Percentiles rank a stretch among this genome's conserved stretches.
Evolutionary conservation across 2,113 vertebrate species (phyloP).

Genomic region (Gobio gobio): DNA sequence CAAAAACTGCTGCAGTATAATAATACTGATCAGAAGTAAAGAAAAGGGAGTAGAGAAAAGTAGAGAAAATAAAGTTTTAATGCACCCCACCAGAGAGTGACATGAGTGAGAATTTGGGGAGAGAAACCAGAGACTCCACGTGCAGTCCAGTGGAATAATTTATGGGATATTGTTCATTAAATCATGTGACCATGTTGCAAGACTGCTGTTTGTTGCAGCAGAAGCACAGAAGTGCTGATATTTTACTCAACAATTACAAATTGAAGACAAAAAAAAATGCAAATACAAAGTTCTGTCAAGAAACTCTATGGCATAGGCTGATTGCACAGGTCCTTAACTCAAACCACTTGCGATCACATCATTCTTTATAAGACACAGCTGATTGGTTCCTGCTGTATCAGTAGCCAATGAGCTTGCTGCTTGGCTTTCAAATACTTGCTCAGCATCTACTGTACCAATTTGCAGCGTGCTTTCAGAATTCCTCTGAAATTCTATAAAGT

Average conservation of each 20-base stretch:
- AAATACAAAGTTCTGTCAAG: no score
- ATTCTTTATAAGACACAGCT: no score
- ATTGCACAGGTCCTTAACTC: no score
- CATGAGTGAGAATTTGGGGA: slow-evolving; percentile 14
- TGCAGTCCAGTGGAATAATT: background rate
- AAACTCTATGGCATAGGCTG: no score
- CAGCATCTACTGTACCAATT: no score
- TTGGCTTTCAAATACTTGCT: no score
- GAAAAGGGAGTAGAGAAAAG: background rate
- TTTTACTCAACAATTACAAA: background rate
- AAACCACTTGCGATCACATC: no score
- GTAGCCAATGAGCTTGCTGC: no score
- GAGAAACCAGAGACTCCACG: background rate
- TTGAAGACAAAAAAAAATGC: no score
- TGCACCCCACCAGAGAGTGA: slow-evolving; percentile 4
- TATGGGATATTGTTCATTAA: slow-evolving; percentile 14
- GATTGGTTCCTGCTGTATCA: no score
- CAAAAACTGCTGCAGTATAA: background rate
- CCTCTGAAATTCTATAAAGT: no score
- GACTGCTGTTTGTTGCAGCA: background rate
- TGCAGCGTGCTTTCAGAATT: no score
- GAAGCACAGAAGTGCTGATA: background rate
- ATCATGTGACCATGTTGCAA: background rate
- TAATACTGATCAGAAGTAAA: background rate
- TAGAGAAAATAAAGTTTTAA: background rate